Evolutionary conservation across 37 sponge, comb jelly and placozoan species (phyloP).

Genomic region (Haliclona indistincta): DNA sequence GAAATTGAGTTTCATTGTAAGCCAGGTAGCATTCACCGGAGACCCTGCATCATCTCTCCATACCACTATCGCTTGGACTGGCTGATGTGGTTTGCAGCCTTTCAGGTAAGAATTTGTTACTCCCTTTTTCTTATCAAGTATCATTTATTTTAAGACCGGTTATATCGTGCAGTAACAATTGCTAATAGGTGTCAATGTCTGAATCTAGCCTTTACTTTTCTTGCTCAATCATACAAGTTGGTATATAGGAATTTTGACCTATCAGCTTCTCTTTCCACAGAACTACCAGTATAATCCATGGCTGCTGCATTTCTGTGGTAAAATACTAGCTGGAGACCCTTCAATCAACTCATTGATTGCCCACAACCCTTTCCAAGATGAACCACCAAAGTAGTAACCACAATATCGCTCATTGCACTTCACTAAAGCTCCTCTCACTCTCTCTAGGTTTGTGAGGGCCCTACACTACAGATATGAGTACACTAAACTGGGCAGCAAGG

Average conservation of each 20-base stretch:
- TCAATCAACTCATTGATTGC: slow-evolving; percentile 58
- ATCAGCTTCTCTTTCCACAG: slow-evolving; percentile 33
- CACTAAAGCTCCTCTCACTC: background rate
- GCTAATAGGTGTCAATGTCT: background rate
- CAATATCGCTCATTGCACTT: background rate
- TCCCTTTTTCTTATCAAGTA: background rate
- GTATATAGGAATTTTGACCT: too few relatives aligned
- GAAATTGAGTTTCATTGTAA: slow-evolving; percentile 94
- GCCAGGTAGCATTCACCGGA: slow-evolving; percentile 64
- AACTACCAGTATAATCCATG: slow-evolving; percentile 89
- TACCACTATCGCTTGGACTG: slow-evolving; percentile 96
- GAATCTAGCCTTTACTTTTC: background rate
- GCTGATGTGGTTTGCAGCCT: slow-evolving; percentile 96
- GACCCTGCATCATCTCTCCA: slow-evolving; percentile 88
- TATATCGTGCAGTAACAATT: too few relatives aligned
- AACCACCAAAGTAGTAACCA: slow-evolving; percentile 53
- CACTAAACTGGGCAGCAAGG: slow-evolving; percentile 66
- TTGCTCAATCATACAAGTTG: too few relatives aligned
- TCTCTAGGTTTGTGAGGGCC: slow-evolving; percentile 72
- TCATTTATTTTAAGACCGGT: too few relatives aligned
- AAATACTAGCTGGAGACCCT: slow-evolving; percentile 70
- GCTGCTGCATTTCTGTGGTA: slow-evolving; percentile 81
- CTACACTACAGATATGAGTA: slow-evolving; percentile 71
- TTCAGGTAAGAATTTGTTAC: slow-evolving; percentile 67
- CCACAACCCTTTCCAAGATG: slow-evolving; percentile 66